Evolutionary conservation across 2,888 invertebrate species (phyloP).

Genomic region (Andrena chrysosceles): DNA sequence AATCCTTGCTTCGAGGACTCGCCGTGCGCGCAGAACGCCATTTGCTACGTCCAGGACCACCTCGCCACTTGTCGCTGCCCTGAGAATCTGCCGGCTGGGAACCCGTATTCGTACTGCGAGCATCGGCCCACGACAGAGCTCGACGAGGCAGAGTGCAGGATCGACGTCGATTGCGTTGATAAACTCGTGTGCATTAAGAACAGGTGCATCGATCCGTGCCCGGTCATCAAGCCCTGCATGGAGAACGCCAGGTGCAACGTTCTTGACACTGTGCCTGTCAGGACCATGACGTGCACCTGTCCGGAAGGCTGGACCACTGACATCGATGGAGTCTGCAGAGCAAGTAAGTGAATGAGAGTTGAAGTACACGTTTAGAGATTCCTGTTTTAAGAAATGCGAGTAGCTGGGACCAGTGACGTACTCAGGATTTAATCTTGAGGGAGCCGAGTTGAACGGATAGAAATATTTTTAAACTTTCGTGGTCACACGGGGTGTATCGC

Average conservation of each 20-base stretch:
- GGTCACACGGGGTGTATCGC: no score
- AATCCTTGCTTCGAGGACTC: slow-evolving; percentile 91
- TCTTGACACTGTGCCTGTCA: slow-evolving; percentile 93
- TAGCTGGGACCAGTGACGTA: not conserved
- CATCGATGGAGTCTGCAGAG: slow-evolving; percentile 91
- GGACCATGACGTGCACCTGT: slow-evolving; percentile 95
- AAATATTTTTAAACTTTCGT: no score
- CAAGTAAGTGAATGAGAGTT: slow-evolving; percentile 83
- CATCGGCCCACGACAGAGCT: slow-evolving; percentile 84
- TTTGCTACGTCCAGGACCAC: slow-evolving; percentile 93
- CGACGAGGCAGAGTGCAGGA: slow-evolving; percentile 89
- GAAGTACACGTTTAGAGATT: not conserved
- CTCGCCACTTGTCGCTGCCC: slow-evolving; percentile 94
- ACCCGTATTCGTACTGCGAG: slow-evolving; percentile 92
- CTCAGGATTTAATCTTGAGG: no score
- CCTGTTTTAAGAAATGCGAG: not conserved
- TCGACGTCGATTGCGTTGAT: slow-evolving; percentile 93
- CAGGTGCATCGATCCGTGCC: slow-evolving; percentile 92
- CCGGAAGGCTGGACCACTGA: slow-evolving; percentile 94
- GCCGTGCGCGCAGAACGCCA: slow-evolving; percentile 93
- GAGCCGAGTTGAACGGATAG: no score
- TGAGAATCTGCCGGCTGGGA: slow-evolving; percentile 91
- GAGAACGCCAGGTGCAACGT: slow-evolving; percentile 92
- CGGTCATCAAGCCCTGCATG: slow-evolving; percentile 91
- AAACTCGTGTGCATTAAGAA: slow-evolving; percentile 92